Evolutionary conservation across 2,888 invertebrate species (phyloP).

Genomic region (Neria commutata): DNA sequence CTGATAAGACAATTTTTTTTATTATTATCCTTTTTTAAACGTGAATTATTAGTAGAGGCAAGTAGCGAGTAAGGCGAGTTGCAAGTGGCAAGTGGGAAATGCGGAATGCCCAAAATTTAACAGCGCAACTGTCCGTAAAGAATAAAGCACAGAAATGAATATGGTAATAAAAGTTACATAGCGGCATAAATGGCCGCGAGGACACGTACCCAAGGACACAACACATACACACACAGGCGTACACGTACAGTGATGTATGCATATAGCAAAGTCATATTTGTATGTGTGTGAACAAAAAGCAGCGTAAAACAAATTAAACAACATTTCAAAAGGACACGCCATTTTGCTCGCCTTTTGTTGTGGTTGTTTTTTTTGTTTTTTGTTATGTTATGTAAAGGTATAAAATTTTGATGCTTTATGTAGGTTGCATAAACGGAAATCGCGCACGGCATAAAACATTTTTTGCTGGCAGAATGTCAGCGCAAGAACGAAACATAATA

Average conservation of each 20-base stretch:
- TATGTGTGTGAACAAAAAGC: conserved; percentile 13
- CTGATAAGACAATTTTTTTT: neutral
- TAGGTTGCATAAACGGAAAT: conserved; percentile 38
- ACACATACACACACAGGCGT: neutral
- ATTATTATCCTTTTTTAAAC: conserved; percentile 5
- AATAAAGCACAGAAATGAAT: neutral
- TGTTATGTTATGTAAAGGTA: too few species aligned
- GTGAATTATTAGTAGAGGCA: neutral
- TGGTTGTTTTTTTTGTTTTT: too few species aligned
- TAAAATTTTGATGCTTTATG: neutral
- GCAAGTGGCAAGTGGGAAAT: neutral
- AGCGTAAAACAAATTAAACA: neutral
- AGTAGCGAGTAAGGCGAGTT: neutral
- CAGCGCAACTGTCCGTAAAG: neutral
- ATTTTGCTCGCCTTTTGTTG: neutral
- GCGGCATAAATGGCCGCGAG: too few species aligned
- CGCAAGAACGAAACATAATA: too few species aligned
- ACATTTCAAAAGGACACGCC: neutral
- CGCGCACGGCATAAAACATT: conserved; percentile 54
- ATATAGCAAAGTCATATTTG: conserved; percentile 29
- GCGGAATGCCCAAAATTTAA: neutral
- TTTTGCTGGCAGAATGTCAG: conserved; percentile 32
- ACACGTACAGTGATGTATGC: neutral
- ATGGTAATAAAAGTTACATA: neutral
- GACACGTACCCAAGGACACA: neutral